These are phyloP conservation scores for Epizoanthus scotinus DNA, from an alignment of 92 coral and sea anemone species.

Conservation along the genomic window DNA sequence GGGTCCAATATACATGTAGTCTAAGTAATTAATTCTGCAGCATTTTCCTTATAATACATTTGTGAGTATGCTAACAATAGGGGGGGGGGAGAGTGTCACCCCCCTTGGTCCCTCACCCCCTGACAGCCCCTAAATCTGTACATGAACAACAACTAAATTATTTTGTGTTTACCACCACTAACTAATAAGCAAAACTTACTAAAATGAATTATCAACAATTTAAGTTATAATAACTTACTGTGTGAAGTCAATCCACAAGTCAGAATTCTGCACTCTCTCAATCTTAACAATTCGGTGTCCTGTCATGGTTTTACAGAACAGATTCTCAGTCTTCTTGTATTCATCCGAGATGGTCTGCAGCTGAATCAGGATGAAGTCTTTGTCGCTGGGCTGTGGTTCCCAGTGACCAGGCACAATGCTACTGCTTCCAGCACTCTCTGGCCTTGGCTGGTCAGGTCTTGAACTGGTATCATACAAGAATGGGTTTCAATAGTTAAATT, in stretches of 20 bases:
- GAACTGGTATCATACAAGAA: too few species aligned
- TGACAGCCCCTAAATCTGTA: too few species aligned
- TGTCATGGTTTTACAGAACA: constrained; percentile 64
- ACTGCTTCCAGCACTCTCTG: constrained; percentile 30
- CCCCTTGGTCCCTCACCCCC: too few species aligned
- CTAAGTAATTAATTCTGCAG: too few species aligned
- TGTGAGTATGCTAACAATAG: too few species aligned
- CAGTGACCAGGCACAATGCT: constrained; percentile 68
- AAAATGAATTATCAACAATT: too few species aligned
- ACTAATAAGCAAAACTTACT: too few species aligned
- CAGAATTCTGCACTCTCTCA: constrained; percentile 83
- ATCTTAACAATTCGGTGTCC: constrained; percentile 58
- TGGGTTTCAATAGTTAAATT: background rate
- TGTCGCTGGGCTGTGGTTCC: constrained; percentile 60
- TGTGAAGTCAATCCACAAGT: constrained; percentile 75
- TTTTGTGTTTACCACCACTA: too few species aligned
- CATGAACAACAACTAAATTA: too few species aligned
- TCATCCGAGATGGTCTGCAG: constrained; percentile 66
- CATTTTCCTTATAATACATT: too few species aligned
- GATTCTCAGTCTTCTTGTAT: constrained; percentile 65
- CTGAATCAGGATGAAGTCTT: constrained; percentile 51
- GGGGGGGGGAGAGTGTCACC: too few species aligned
- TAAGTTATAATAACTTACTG: constrained; percentile 57
- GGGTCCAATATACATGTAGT: too few species aligned
- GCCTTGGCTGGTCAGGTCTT: constrained; percentile 14